These are phyloP conservation scores for Ecdyonurus torrentis DNA, from an alignment of 2,888 invertebrate species.

Conservation along the genomic window DNA sequence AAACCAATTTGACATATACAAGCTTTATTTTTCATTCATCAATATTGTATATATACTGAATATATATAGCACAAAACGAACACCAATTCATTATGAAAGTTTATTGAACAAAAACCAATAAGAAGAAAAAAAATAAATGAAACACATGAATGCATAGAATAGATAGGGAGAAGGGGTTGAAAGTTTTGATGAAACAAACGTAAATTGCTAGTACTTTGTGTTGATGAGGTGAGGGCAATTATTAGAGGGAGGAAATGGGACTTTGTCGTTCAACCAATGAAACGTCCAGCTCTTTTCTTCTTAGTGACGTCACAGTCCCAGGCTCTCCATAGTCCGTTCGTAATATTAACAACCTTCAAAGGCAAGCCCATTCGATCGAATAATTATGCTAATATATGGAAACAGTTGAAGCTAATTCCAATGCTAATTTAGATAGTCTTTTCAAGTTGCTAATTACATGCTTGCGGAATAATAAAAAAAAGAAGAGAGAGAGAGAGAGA, in stretches of 20 bases:
- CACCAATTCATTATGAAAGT: too few species aligned
- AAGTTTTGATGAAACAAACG: background rate
- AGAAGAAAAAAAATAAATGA: too few species aligned
- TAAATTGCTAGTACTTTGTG: background rate
- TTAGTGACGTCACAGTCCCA: too few species aligned
- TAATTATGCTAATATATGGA: conserved; percentile 1
- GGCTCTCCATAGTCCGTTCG: too few species aligned
- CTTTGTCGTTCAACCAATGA: background rate
- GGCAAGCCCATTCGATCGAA: background rate
- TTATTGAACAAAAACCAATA: too few species aligned
- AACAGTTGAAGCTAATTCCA: conserved; percentile 3
- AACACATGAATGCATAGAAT: too few species aligned
- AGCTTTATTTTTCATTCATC: too few species aligned
- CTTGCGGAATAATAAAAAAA: background rate
- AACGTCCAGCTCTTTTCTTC: too few species aligned
- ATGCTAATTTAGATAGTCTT: conserved; percentile 1
- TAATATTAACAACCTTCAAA: conserved; percentile 3
- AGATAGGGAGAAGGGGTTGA: background rate
- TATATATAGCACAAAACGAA: too few species aligned
- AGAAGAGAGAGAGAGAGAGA: too few species aligned
- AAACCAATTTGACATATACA: too few species aligned
- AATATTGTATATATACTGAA: too few species aligned
- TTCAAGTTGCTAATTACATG: background rate
- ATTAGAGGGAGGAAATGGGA: background rate
- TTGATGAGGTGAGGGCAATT: background rate